phyloP scores from a whole-genome alignment of 1,140 invertebrate genomes.

The Helicoverpa zea region DNA sequence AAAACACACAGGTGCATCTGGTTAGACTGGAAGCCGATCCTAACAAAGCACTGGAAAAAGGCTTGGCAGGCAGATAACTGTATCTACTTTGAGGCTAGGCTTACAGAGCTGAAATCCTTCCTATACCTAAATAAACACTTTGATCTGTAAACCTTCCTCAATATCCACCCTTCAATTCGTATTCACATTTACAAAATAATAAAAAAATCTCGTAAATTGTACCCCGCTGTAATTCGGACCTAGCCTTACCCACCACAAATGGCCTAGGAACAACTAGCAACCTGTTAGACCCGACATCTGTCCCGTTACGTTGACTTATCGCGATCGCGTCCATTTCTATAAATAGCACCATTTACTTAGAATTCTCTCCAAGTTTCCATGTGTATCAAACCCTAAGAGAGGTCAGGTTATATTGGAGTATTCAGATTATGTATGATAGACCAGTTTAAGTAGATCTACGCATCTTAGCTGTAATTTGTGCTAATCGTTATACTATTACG shows the following conservation, averaged over 20 bases:
- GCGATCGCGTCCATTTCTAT: constrained; percentile 32
- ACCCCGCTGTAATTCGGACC: not conserved
- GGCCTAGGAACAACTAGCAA: constrained; percentile 8
- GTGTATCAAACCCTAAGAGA: not conserved
- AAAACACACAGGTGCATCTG: too few species aligned
- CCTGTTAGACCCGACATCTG: constrained; percentile 13
- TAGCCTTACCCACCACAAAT: not conserved
- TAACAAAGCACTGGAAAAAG: too few species aligned
- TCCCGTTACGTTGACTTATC: constrained; percentile 38
- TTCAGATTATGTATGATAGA: too few species aligned
- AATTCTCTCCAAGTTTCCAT: not conserved
- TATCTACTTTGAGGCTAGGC: too few species aligned
- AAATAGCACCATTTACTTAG: constrained; percentile 6
- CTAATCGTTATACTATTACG: not conserved
- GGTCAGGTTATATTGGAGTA: not conserved
- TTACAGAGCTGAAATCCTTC: too few species aligned
- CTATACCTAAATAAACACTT: too few species aligned
- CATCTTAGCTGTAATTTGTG: not conserved
- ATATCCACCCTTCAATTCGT: too few species aligned
- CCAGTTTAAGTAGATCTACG: not conserved
- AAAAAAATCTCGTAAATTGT: not conserved
- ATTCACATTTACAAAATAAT: not conserved
- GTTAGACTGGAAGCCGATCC: too few species aligned
- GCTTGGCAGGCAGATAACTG: too few species aligned
- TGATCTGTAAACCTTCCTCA: too few species aligned